Evolutionary conservation across 2,113 vertebrate genomes (phyloP), one percentile per base, ranked within the genome.

Genomic region (Leptodactylus fuscus): DNA sequence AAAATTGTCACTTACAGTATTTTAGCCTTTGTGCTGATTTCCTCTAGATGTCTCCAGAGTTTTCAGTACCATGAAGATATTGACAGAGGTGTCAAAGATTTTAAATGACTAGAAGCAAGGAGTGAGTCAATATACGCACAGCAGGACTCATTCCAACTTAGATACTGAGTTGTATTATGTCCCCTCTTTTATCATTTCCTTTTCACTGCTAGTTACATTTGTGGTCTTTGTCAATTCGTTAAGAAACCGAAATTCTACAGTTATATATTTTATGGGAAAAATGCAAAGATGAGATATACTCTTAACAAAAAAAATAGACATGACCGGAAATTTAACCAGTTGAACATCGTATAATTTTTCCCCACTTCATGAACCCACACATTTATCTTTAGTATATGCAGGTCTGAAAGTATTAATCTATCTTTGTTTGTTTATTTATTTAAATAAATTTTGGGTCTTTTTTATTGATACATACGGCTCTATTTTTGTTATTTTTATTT

Each of bases 51-150:
- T 27, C 38, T 60, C 34, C 24, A 60, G 48, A 32, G 81, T 60
- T 83, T 53, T 53, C 27, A 55, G 49, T 18, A 27, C 49, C 51
- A 83, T 46, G 69, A 27, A 46, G 22, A 58, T 75, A 83, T 75
- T 83, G 70, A 83, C 70, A 44, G 53, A 82, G 12, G 32, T 71
- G 65, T 82, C 67, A 53, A 82, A 71, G 62, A 32, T 82, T 71
- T 82, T 82, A 53, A 82, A 82, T 83, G 81, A 74, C 81, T 74
- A 16, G 51, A 83, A 83, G 36, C 34, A 36, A 83, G 10, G n/a
- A 58, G 51, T 32, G n/a, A 83, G 70, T 73, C 81, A 74, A 32
- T 83, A 32, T 44, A 75, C 44, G n/a, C 36, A 27, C n/a, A 27
- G 69, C n/a, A 20, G 58, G 81, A 55, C 70, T 82, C 16, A 82